phyloP scores from a whole-genome alignment of 2,888 invertebrate genomes.

The Sthenelais limicola region DNA sequence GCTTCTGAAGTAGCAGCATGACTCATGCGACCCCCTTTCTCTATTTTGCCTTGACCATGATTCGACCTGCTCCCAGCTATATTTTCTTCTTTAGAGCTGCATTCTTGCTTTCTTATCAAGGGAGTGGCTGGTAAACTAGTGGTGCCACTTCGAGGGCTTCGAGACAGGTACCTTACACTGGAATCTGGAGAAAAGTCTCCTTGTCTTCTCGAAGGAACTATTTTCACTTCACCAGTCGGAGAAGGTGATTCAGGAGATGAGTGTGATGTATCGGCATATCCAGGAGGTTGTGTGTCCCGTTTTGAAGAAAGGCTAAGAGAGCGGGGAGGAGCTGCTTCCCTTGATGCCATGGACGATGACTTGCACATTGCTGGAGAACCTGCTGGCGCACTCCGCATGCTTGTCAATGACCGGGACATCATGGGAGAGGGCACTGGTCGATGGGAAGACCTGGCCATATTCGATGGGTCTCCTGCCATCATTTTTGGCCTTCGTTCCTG shows the following conservation, averaged over 20 bases:
- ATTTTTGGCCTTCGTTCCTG: conserved; percentile 25
- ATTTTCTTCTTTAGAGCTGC: too few relatives aligned
- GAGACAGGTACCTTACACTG: conserved; percentile 8
- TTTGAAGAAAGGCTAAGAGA: too few relatives aligned
- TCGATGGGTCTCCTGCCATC: conserved; percentile 23
- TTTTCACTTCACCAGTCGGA: conserved; percentile 20
- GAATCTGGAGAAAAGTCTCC: conserved; percentile 6
- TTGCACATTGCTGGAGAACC: too few relatives aligned
- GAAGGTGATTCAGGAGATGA: conserved; percentile 2
- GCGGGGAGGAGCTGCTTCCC: too few relatives aligned
- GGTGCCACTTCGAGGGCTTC: not conserved
- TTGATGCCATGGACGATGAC: too few relatives aligned
- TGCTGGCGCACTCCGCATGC: not conserved
- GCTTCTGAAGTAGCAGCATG: too few relatives aligned
- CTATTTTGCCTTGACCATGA: too few relatives aligned
- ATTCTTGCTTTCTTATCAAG: too few relatives aligned
- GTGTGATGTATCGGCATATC: too few relatives aligned
- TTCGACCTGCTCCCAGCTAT: too few relatives aligned
- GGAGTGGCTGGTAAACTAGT: not conserved
- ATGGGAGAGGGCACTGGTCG: not conserved
- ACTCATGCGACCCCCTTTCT: too few relatives aligned
- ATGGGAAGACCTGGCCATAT: conserved; percentile 9
- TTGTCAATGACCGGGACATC: not conserved
- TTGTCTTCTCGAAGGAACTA: conserved; percentile 3
- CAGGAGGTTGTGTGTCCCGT: too few relatives aligned